Conservation (phyloP, 2,113 vertebrate genomes). For the Chunga burmeisteri region DNA sequence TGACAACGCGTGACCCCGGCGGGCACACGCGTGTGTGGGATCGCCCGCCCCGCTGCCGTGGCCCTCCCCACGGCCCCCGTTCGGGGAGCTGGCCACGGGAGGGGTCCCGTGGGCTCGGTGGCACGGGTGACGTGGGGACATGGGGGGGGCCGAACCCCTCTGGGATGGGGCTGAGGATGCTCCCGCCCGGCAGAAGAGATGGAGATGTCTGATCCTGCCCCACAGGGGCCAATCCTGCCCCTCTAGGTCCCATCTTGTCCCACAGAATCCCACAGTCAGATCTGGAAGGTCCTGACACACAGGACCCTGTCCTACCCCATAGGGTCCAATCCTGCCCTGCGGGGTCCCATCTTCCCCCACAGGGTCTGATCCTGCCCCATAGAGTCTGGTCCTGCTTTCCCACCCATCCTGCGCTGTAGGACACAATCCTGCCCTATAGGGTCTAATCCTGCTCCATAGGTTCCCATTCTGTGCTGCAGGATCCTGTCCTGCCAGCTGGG, state of each 20-base stretch:
- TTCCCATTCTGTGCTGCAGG: neutral
- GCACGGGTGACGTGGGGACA: neutral
- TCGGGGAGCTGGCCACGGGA: neutral
- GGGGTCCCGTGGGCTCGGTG: neutral
- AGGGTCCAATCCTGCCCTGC: neutral
- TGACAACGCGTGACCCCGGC: neutral
- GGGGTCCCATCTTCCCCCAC: no score
- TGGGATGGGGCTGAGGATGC: neutral
- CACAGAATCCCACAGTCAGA: neutral
- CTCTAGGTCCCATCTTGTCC: neutral
- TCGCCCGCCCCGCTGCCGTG: neutral
- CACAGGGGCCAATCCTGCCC: neutral
- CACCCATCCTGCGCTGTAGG: neutral
- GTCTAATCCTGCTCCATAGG: neutral
- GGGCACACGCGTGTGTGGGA: neutral
- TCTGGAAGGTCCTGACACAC: neutral
- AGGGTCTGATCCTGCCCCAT: neutral
- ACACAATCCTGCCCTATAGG: neutral
- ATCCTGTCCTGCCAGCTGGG: neutral
- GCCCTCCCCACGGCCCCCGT: neutral
- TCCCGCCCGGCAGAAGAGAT: neutral
- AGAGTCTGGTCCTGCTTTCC: neutral
- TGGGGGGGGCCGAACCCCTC: fast-evolving
- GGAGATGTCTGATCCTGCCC: neutral
- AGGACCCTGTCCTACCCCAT: neutral